Percentiles rank a stretch among this genome's conserved stretches.
Evolutionary conservation across 2,113 vertebrate species (phyloP).

Genomic region (Rhadina sibilatrix): DNA sequence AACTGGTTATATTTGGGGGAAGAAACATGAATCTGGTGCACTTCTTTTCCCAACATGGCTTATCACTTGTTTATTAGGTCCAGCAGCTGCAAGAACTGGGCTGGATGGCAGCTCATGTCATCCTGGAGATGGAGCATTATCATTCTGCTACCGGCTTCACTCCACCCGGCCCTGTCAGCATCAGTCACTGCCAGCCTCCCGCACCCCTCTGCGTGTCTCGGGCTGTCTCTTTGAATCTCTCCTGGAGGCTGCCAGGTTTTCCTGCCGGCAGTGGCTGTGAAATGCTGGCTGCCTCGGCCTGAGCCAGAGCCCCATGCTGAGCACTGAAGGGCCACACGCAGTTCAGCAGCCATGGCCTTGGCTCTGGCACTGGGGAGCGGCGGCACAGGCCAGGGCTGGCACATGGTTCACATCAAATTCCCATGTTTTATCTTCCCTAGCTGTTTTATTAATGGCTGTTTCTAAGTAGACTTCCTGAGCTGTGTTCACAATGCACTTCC

Average conservation of each 20-base stretch:
- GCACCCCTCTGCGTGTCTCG: rapidly evolving
- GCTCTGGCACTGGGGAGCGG: rapidly evolving
- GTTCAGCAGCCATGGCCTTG: neutral
- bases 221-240: neutral
- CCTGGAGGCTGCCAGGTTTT: neutral
- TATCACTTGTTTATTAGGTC: neutral
- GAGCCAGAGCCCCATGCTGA: neutral
- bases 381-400: rapidly evolving
- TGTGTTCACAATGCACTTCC: neutral
- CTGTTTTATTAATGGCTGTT: conserved; percentile 36
- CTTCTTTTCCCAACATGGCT: neutral
- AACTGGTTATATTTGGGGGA: neutral
- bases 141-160: rapidly evolving
- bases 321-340: neutral
- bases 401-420: neutral
- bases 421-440: neutral
- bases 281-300: neutral
- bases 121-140: neutral
- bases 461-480: conserved; percentile 1
- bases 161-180: rapidly evolving
- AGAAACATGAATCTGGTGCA: neutral
- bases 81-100: neutral
- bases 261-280: neutral
- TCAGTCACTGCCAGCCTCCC: neutral
- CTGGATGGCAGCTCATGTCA: neutral